These are phyloP conservation scores for Elachura formosa DNA, from an alignment of 2,113 vertebrate species.

Conservation along the genomic window DNA sequence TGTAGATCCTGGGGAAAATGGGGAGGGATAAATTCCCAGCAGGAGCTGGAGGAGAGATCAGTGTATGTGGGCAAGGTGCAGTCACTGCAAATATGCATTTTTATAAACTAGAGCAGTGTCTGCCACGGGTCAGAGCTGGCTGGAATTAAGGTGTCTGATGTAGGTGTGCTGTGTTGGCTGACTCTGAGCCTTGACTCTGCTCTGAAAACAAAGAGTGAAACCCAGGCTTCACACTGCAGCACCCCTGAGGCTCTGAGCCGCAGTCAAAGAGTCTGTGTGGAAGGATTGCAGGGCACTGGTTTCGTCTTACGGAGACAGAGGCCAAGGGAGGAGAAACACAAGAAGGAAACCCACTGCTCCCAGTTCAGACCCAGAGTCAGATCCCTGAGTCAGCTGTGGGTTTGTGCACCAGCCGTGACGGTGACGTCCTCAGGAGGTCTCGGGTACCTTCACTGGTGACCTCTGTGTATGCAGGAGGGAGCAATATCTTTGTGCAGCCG, in stretches of 20 bases:
- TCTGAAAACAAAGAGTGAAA: neutral
- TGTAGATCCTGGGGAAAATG: rapidly evolving
- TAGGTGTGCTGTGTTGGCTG: neutral
- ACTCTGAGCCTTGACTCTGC: neutral
- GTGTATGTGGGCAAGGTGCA: neutral
- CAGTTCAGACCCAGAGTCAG: neutral
- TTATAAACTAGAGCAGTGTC: neutral
- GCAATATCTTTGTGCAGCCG: neutral
- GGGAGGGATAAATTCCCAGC: neutral
- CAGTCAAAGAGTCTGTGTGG: rapidly evolving
- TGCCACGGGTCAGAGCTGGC: rapidly evolving
- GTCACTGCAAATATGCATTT: neutral
- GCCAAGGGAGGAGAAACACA: neutral
- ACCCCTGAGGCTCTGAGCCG: neutral
- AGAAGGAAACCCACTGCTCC: neutral
- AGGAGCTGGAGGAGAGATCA: neutral
- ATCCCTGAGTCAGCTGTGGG: neutral
- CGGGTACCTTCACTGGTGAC: neutral
- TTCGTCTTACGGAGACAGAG: neutral
- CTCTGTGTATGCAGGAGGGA: neutral
- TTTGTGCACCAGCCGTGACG: neutral
- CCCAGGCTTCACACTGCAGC: rapidly evolving
- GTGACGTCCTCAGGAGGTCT: neutral
- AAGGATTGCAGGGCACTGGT: neutral
- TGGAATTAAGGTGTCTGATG: neutral